Conservation (phyloP, 2,797 vertebrate species). For the Onychomys arenicola region DNA sequence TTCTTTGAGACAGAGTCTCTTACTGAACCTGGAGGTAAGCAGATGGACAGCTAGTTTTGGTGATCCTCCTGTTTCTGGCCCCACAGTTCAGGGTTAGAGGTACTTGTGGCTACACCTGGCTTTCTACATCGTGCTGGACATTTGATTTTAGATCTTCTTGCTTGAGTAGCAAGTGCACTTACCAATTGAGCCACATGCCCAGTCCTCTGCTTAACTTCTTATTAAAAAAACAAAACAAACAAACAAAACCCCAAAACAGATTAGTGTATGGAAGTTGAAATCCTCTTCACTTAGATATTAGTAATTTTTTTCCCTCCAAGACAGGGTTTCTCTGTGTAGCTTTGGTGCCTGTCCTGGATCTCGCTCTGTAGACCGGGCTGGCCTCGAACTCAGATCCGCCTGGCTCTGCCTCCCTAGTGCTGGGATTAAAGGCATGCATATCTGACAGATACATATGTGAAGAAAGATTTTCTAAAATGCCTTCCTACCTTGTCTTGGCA, state of each 20-base stretch:
- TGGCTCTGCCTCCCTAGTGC: too few species aligned
- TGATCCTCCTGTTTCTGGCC: neutral
- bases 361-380: too few species aligned
- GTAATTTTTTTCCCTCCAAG: neutral
- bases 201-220: neutral
- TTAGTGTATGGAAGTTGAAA: neutral
- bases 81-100: neutral
- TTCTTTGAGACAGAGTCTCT: neutral
- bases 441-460: too few species aligned
- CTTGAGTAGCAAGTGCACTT: neutral
- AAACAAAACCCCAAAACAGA: neutral
- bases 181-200: neutral
- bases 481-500: too few species aligned
- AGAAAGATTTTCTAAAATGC: too few species aligned
- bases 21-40: neutral
- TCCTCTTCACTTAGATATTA: constrained; percentile 1
- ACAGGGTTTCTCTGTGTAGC: too few species aligned
- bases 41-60: neutral
- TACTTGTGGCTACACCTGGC: neutral
- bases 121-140: neutral
- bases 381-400: too few species aligned
- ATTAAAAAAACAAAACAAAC: neutral
- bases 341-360: too few species aligned
- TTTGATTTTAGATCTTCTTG: neutral
- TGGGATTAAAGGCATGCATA: too few species aligned